Evolutionary conservation across 2,113 vertebrate genomes (phyloP).

Genomic region (Archocentrus centrarchus): DNA sequence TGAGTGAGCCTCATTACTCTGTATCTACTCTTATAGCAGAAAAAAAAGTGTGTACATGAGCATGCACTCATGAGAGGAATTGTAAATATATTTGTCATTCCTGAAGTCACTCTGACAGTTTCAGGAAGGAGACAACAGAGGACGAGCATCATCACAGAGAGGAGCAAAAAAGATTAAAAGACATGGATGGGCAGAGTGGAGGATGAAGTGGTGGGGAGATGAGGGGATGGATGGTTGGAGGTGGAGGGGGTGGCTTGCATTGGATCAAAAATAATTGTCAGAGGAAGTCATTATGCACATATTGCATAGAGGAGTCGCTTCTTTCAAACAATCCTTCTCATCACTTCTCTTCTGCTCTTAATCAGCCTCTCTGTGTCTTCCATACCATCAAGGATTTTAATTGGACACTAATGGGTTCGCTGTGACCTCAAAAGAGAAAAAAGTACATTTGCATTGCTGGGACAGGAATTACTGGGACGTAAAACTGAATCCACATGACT

Average conservation of each 20-base stretch:
- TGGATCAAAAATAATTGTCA: slow-evolving; percentile 78
- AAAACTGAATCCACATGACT: slow-evolving; percentile 3
- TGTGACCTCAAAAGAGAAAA: slow-evolving; percentile 28
- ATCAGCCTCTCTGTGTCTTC: slow-evolving; percentile 46
- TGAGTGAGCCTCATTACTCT: slow-evolving; percentile 77
- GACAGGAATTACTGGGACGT: slow-evolving; percentile 6
- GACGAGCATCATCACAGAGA: slow-evolving; percentile 18
- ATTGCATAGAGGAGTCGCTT: slow-evolving; percentile 55
- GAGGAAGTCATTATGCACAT: slow-evolving; percentile 69
- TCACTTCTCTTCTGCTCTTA: slow-evolving; percentile 52
- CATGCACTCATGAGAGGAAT: slow-evolving; percentile 16
- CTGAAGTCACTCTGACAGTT: slow-evolving; percentile 43
- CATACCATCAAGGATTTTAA: slow-evolving; percentile 59
- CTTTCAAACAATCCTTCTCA: slow-evolving; percentile 52
- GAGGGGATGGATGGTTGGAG: slow-evolving; percentile 3
- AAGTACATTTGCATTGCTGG: background rate
- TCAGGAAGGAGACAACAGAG: slow-evolving; percentile 34
- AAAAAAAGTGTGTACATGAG: slow-evolving; percentile 1
- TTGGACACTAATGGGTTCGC: slow-evolving; percentile 60
- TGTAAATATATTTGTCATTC: slow-evolving; percentile 68
- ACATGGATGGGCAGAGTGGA: slow-evolving; percentile 20
- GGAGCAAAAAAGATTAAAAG: slow-evolving; percentile 58
- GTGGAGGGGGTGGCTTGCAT: background rate
- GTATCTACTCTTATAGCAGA: slow-evolving; percentile 47
- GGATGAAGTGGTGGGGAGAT: slow-evolving; percentile 23